Evolutionary conservation across 2,888 invertebrate species (phyloP).

Genomic region (Standfussiana lucernea): DNA sequence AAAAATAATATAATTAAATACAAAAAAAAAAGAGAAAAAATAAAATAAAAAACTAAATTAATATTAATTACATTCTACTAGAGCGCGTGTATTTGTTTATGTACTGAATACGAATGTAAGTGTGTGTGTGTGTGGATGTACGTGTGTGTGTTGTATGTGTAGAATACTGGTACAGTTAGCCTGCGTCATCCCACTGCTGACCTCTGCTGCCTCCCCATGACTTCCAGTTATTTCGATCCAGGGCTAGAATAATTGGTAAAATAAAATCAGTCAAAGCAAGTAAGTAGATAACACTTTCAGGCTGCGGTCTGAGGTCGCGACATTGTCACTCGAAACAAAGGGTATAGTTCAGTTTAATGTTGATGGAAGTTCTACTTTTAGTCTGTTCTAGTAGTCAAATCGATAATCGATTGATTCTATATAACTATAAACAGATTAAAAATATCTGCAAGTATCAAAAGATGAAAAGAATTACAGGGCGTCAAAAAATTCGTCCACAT

Average conservation of each 20-base stretch:
- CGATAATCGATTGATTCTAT: not conserved
- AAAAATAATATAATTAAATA: too few relatives aligned
- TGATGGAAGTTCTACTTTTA: constrained; percentile 55
- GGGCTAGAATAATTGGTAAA: constrained; percentile 64
- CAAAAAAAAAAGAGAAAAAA: too few relatives aligned
- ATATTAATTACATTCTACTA: too few relatives aligned
- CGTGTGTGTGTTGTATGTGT: too few relatives aligned
- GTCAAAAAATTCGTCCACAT: not conserved
- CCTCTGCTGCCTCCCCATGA: not conserved
- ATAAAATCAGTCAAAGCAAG: constrained; percentile 70
- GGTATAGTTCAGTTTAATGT: constrained; percentile 55
- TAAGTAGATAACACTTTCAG: constrained; percentile 71
- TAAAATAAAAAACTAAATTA: too few relatives aligned
- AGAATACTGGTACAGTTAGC: not conserved
- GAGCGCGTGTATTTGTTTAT: too few relatives aligned
- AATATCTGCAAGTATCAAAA: not conserved
- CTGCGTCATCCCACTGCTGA: not conserved
- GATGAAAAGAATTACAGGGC: not conserved
- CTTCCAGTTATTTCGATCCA: not conserved
- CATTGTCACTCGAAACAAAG: constrained; percentile 53
- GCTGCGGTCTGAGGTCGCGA: constrained; percentile 56
- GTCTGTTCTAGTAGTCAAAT: constrained; percentile 2
- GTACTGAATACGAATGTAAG: too few relatives aligned
- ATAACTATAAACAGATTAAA: not conserved
- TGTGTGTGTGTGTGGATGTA: too few relatives aligned